Conservation (phyloP, 2,113 vertebrate species). For the Amphilophus citrinellus region DNA sequence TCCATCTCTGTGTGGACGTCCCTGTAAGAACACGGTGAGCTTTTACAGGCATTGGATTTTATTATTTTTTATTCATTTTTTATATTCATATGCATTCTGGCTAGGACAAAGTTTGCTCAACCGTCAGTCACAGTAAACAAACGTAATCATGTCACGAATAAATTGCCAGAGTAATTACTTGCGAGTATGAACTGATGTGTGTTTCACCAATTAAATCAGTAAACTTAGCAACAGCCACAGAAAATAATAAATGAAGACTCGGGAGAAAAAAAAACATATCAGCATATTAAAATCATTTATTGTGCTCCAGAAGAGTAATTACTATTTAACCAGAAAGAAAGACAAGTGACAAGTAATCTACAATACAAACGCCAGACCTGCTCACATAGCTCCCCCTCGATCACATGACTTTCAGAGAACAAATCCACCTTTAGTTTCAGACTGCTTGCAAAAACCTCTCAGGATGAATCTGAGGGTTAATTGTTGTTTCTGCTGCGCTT, state of each 20-base stretch:
- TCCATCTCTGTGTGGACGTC: background rate
- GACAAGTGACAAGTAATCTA: constrained; percentile 86
- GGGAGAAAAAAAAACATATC: constrained; percentile 56
- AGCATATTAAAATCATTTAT: constrained; percentile 87
- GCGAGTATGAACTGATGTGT: constrained; percentile 35
- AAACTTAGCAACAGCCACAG: constrained; percentile 19
- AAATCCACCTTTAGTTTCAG: constrained; percentile 61
- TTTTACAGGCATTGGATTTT: background rate
- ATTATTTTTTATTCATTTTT: background rate
- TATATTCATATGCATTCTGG: background rate
- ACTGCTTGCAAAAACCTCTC: constrained; percentile 65
- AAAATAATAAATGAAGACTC: constrained; percentile 61
- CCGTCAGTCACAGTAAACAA: constrained; percentile 29
- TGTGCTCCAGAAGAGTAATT: constrained; percentile 87
- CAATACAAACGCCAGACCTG: constrained; percentile 83
- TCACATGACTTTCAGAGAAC: constrained; percentile 69
- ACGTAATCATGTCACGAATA: constrained; percentile 48
- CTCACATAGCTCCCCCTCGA: constrained; percentile 60
- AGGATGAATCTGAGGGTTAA: constrained; percentile 66
- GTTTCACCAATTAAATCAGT: constrained; percentile 47
- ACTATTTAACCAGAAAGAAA: constrained; percentile 86
- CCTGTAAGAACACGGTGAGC: background rate
- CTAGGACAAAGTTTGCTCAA: constrained; percentile 5
- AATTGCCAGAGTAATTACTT: constrained; percentile 54
- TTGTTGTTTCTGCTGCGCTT: constrained; percentile 65